Conservation (phyloP, 2,888 invertebrate genomes). For the Myopa tessellatipennis region DNA sequence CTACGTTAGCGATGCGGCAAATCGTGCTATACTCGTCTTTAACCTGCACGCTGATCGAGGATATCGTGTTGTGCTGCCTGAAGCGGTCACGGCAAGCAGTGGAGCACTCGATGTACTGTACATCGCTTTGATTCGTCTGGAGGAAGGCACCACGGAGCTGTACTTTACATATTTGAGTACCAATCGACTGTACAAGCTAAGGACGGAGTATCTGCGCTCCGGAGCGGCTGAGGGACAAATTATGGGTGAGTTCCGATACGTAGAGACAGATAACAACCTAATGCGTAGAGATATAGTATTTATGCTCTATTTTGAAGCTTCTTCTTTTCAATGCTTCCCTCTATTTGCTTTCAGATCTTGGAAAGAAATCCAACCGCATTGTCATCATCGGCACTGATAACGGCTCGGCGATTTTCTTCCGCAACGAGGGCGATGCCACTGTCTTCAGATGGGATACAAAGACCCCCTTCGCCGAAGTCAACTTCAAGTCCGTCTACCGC, state of each 20-base stretch:
- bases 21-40: constrained; percentile 76
- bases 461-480: constrained; percentile 66
- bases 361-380: constrained; percentile 71
- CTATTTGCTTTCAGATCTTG: constrained; percentile 67
- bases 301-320: neutral
- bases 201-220: constrained; percentile 73
- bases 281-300: too few species aligned
- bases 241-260: constrained; percentile 59
- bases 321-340: neutral
- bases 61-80: constrained; percentile 75
- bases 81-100: constrained; percentile 70
- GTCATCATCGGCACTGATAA: constrained; percentile 75
- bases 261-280: neutral
- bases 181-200: constrained; percentile 74
- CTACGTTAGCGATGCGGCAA: constrained; percentile 77
- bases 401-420: constrained; percentile 73
- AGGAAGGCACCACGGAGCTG: constrained; percentile 72
- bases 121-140: constrained; percentile 73
- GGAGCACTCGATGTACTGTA: constrained; percentile 75
- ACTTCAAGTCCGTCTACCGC: constrained; percentile 71
- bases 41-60: constrained; percentile 74
- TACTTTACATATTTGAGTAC: constrained; percentile 75
- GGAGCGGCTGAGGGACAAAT: constrained; percentile 71
- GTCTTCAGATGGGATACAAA: constrained; percentile 73
- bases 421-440: constrained; percentile 72